Evolutionary conservation across 2,797 vertebrate species (phyloP).

Genomic region (Crocidura indochinensis): DNA sequence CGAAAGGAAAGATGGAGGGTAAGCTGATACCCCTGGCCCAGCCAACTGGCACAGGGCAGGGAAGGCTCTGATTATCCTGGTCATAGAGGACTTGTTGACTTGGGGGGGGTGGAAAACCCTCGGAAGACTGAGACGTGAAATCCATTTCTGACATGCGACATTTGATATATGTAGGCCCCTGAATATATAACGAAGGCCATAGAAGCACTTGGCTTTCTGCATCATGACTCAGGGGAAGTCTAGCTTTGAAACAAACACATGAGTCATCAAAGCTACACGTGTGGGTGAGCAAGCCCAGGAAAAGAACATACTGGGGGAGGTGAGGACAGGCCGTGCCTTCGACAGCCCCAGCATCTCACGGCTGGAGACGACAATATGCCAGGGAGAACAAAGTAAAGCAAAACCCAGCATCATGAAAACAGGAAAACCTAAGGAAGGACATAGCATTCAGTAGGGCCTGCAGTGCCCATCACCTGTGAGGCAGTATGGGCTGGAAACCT

Average conservation of each 20-base stretch:
- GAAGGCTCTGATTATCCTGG: too few species aligned
- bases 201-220: not conserved
- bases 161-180: not conserved
- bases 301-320: not conserved
- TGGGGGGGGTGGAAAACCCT: too few species aligned
- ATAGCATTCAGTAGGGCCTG: not conserved
- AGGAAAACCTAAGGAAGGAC: not conserved
- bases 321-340: not conserved
- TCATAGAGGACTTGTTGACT: not conserved
- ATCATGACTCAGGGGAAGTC: constrained; percentile 3
- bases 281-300: not conserved
- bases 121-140: not conserved
- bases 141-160: rapidly evolving
- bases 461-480: not conserved
- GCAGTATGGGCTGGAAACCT: rapidly evolving
- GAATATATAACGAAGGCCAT: not conserved
- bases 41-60: not conserved
- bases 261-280: constrained; percentile 41
- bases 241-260: not conserved
- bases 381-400: not conserved
- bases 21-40: not conserved
- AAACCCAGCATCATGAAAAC: not conserved
- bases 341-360: not conserved
- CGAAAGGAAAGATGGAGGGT: not conserved
- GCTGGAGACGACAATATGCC: not conserved